Evolutionary conservation across 2,113 vertebrate genomes (phyloP).

Genomic region (Gadus chalcogrammus): DNA sequence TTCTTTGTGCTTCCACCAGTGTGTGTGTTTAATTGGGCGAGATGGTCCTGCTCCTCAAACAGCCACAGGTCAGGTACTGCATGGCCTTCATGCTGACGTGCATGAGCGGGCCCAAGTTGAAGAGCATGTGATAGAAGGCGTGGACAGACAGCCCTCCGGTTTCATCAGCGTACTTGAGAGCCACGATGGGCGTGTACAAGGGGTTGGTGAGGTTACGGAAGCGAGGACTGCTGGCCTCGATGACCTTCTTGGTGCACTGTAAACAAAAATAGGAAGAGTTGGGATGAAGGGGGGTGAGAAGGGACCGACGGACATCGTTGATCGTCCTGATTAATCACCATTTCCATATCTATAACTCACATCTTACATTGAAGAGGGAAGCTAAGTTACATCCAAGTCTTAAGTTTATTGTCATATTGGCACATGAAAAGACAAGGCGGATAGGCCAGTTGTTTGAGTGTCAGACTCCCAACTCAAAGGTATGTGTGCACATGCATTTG

Average conservation of each 20-base stretch:
- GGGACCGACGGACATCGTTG: neutral
- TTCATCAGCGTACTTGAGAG: conserved; percentile 82
- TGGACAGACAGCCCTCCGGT: conserved; percentile 80
- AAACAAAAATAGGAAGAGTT: conserved; percentile 18
- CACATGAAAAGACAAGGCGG: no score
- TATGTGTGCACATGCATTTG: no score
- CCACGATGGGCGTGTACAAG: conserved; percentile 79
- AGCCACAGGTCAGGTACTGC: conserved; percentile 80
- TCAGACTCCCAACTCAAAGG: no score
- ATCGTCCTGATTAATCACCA: neutral
- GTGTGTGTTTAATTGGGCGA: conserved; percentile 47
- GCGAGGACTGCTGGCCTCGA: conserved; percentile 75
- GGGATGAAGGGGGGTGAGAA: conserved; percentile 1
- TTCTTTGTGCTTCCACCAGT: neutral
- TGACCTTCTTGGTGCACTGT: conserved; percentile 79
- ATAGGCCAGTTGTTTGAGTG: no score
- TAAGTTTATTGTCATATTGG: no score
- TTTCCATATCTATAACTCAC: no score
- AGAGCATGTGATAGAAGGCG: conserved; percentile 85
- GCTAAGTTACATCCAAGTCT: no score
- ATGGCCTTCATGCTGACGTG: conserved; percentile 74
- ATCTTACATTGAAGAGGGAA: no score
- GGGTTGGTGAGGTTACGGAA: conserved; percentile 84
- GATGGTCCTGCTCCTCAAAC: conserved; percentile 63
- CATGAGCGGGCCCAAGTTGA: conserved; percentile 79